These are phyloP conservation scores for Trachops cirrhosus DNA, from an alignment of 2,797 vertebrate species.

Conservation along the genomic window DNA sequence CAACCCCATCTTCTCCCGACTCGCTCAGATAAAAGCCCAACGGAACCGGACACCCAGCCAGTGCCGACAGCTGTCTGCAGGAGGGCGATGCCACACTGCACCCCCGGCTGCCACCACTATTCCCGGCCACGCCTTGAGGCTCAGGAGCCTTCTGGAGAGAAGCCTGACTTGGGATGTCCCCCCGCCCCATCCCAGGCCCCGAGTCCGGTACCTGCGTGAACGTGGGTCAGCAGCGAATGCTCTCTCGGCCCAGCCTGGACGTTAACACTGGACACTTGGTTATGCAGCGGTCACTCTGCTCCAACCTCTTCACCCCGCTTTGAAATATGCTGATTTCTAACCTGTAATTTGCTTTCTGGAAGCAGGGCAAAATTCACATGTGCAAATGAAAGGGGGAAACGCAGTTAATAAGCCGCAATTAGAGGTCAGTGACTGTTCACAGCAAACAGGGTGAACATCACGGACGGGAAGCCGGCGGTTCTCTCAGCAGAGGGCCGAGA, in stretches of 20 bases:
- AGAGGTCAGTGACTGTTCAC: not conserved
- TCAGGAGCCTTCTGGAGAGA: not conserved
- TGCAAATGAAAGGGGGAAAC: conserved; percentile 37
- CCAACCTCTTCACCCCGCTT: conserved; percentile 79
- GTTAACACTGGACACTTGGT: conserved; percentile 83
- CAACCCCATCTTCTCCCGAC: not conserved
- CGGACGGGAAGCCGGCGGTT: not conserved
- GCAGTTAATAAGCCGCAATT: conserved; percentile 44
- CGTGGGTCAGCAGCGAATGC: conserved; percentile 74
- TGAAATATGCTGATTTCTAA: conserved; percentile 77
- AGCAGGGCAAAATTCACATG: conserved; percentile 1
- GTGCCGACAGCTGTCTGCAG: accelerated
- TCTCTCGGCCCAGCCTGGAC: conserved; percentile 75
- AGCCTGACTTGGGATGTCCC: not conserved
- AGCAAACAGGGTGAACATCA: not conserved
- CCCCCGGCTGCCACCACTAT: not conserved
- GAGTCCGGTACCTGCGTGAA: conserved; percentile 79
- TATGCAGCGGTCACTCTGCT: conserved; percentile 75
- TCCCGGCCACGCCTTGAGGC: accelerated
- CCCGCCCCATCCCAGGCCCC: not conserved
- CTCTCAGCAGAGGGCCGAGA: not conserved
- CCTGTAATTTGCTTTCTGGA: conserved; percentile 80
- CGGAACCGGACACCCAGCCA: accelerated
- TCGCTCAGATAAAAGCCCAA: not conserved
- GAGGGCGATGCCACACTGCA: accelerated